phyloP scores from a whole-genome alignment of 2,888 invertebrate genomes.

The Acronicta alni region DNA sequence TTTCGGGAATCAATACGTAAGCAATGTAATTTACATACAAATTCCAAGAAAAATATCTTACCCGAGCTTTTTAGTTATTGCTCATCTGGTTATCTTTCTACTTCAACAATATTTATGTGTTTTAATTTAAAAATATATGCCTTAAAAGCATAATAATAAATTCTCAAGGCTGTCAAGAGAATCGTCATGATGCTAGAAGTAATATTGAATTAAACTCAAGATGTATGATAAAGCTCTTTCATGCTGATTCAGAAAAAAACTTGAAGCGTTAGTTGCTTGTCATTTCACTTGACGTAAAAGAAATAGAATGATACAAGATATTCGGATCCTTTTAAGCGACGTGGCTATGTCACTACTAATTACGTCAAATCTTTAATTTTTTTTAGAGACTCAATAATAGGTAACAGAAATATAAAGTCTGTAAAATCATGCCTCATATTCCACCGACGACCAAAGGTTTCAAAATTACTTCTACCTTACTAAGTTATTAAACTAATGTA shows the following conservation, averaged over 20 bases:
- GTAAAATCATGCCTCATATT: too few relatives aligned
- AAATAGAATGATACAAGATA: conserved; percentile 21
- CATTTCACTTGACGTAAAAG: conserved; percentile 23
- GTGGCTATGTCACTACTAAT: conserved; percentile 22
- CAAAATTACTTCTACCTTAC: too few relatives aligned
- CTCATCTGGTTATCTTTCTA: conserved; percentile 8
- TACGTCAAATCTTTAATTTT: conserved; percentile 14
- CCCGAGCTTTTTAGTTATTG: conserved; percentile 25
- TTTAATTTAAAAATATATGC: background rate
- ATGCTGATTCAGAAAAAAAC: conserved; percentile 15
- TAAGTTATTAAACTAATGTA: too few relatives aligned
- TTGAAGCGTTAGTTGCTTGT: conserved; percentile 20
- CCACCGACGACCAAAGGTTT: too few relatives aligned
- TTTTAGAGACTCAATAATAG: too few relatives aligned
- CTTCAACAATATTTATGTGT: conserved; percentile 5
- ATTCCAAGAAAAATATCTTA: conserved; percentile 42
- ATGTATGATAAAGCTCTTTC: conserved; percentile 29
- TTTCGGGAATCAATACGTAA: conserved; percentile 59
- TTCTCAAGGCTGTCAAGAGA: conserved; percentile 23
- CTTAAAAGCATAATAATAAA: conserved; percentile 13
- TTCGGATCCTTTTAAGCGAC: conserved; percentile 10
- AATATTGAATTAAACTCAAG: conserved; percentile 33
- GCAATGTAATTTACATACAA: conserved; percentile 53
- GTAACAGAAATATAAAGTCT: too few relatives aligned
- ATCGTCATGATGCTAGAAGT: conserved; percentile 18